Evolutionary conservation across 2,888 invertebrate species (phyloP).

Genomic region (Odontocerum albicorne): DNA sequence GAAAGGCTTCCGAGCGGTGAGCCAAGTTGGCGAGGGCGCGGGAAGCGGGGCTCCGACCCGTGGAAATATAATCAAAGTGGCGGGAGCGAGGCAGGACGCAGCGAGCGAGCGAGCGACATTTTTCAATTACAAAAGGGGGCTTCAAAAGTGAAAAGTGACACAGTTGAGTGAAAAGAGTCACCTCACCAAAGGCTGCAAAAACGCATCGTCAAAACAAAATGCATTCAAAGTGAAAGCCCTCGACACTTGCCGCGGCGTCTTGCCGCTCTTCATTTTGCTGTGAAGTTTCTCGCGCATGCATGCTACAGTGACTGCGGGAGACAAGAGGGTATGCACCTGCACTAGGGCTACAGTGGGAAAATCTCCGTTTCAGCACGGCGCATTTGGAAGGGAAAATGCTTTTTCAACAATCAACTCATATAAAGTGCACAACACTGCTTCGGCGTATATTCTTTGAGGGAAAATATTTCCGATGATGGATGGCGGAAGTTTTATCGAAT

Average conservation of each 20-base stretch:
- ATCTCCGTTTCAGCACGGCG: too few relatives aligned
- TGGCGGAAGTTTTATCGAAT: too few relatives aligned
- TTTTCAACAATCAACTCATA: too few relatives aligned
- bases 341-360: too few relatives aligned
- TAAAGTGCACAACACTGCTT: too few relatives aligned
- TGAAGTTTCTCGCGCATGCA: neutral
- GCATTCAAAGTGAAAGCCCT: slow-evolving; percentile 26
- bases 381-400: too few relatives aligned
- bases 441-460: too few relatives aligned
- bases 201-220: slow-evolving; percentile 25
- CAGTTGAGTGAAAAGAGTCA: slow-evolving; percentile 16
- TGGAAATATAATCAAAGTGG: neutral
- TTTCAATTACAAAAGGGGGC: slow-evolving; percentile 14
- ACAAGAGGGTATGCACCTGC: too few relatives aligned
- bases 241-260: slow-evolving; percentile 16
- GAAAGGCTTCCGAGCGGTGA: too few relatives aligned
- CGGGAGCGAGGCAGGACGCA: neutral
- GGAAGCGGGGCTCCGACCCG: neutral
- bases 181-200: slow-evolving; percentile 21
- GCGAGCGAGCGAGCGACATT: neutral
- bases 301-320: neutral
- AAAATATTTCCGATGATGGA: too few relatives aligned
- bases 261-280: neutral
- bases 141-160: slow-evolving; percentile 3
- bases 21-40: too few relatives aligned